These are phyloP conservation scores for Acanthis flammea DNA, from an alignment of 2,797 vertebrate genomes.

Conservation along the genomic window DNA sequence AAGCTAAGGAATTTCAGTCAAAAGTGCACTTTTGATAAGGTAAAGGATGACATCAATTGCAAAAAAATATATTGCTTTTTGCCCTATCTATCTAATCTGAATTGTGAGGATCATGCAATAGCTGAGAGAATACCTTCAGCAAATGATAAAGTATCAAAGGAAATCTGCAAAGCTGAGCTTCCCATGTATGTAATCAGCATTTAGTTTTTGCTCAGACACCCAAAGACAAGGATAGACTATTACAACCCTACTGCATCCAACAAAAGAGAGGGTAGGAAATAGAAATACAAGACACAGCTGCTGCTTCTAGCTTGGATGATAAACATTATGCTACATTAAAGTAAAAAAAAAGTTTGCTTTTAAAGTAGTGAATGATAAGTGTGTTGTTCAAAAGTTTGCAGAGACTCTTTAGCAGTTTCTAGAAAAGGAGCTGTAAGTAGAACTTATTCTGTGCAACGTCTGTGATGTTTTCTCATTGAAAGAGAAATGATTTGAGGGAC, in stretches of 20 bases:
- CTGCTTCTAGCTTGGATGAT: background rate
- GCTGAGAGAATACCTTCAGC: background rate
- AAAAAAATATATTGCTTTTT: background rate
- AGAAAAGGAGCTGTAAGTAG: background rate
- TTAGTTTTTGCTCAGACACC: background rate
- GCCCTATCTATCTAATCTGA: background rate
- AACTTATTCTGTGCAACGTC: background rate
- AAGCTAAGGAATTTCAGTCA: background rate
- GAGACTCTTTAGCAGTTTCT: background rate
- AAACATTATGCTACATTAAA: background rate
- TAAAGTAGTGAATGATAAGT: rapidly evolving
- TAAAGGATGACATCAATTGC: background rate
- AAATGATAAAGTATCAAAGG: background rate
- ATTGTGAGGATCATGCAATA: background rate
- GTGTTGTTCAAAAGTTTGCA: background rate
- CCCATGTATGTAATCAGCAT: background rate
- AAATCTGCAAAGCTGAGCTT: background rate
- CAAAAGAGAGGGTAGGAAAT: background rate
- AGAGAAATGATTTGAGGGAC: background rate
- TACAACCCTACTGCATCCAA: background rate
- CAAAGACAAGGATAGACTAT: background rate
- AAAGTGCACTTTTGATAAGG: background rate
- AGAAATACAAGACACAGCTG: background rate
- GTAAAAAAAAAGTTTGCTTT: background rate
- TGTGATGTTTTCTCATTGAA: background rate